These are phyloP conservation scores for Chaenogobius annularis DNA, from an alignment of 2,113 vertebrate species.

Conservation along the genomic window DNA sequence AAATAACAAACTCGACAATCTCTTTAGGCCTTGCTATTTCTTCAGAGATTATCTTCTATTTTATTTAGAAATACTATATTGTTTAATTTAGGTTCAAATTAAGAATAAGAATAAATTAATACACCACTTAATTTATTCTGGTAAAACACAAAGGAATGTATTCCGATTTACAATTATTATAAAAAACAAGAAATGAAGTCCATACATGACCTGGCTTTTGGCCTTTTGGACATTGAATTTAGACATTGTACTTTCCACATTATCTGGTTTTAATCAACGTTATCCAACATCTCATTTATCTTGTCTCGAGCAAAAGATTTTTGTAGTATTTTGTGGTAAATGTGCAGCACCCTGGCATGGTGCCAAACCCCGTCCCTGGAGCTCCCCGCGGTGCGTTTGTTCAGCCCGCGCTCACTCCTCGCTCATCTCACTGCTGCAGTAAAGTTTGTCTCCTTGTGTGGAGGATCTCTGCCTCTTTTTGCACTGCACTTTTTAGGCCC, in stretches of 20 bases:
- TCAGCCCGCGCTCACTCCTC: slow-evolving; percentile 33
- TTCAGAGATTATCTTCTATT: neutral
- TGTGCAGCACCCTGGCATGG: slow-evolving; percentile 16
- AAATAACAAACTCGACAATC: too few species aligned
- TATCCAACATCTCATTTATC: slow-evolving; percentile 1
- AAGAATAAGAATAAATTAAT: neutral
- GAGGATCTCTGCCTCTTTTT: slow-evolving; percentile 75
- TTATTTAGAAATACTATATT: neutral
- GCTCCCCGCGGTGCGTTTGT: slow-evolving; percentile 44
- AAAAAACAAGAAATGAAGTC: neutral
- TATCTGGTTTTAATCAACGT: neutral
- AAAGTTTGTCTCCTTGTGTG: slow-evolving; percentile 75
- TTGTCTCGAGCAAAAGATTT: neutral
- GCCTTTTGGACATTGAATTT: neutral
- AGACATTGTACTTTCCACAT: neutral
- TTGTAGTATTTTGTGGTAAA: neutral
- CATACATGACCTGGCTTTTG: neutral
- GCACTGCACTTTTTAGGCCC: slow-evolving; percentile 71
- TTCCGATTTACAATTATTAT: too few species aligned
- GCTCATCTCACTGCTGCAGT: slow-evolving; percentile 60
- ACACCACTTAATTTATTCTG: neutral
- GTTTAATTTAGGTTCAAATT: neutral
- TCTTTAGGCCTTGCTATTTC: neutral
- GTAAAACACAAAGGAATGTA: neutral
- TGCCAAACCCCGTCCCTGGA: slow-evolving; percentile 32